Conservation (phyloP, 2,113 vertebrate species). For the Cyprinodon tularosa region DNA sequence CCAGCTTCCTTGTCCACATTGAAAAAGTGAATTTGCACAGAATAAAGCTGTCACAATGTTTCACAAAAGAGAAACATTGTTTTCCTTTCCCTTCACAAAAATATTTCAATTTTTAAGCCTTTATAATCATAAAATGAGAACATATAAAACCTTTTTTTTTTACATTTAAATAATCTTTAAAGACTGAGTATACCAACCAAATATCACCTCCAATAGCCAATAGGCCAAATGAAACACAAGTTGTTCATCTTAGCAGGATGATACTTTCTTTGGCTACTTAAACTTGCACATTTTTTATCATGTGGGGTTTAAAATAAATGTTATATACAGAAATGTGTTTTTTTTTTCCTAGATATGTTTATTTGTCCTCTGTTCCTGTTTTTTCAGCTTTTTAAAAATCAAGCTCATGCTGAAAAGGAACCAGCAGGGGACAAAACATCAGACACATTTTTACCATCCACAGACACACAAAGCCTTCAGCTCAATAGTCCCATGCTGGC, state of each 20-base stretch:
- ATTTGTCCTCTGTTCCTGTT: background rate
- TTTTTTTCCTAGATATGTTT: slow-evolving; percentile 28
- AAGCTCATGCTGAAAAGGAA: slow-evolving; percentile 42
- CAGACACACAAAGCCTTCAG: slow-evolving; percentile 63
- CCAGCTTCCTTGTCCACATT: background rate
- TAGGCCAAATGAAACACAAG: slow-evolving; percentile 17
- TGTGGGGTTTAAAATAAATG: background rate
- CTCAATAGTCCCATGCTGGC: slow-evolving; percentile 50
- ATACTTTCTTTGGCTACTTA: background rate
- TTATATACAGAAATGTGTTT: background rate
- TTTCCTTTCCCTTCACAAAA: background rate
- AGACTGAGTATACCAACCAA: slow-evolving; percentile 1
- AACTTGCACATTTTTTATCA: background rate
- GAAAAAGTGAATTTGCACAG: background rate
- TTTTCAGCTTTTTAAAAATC: slow-evolving; percentile 48
- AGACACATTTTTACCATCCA: slow-evolving; percentile 57
- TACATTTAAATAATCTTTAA: background rate
- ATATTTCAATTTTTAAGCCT: too few relatives aligned
- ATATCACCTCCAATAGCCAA: slow-evolving; percentile 18
- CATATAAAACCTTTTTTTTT: background rate
- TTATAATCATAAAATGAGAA: background rate
- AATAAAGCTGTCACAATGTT: background rate
- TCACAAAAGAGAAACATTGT: background rate
- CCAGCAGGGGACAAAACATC: slow-evolving; percentile 49
- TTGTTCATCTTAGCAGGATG: slow-evolving; percentile 15